Percentiles rank a stretch among this genome's conserved stretches.
Conservation (phyloP, 2,888 invertebrate species). For the Cabera pusaria region DNA sequence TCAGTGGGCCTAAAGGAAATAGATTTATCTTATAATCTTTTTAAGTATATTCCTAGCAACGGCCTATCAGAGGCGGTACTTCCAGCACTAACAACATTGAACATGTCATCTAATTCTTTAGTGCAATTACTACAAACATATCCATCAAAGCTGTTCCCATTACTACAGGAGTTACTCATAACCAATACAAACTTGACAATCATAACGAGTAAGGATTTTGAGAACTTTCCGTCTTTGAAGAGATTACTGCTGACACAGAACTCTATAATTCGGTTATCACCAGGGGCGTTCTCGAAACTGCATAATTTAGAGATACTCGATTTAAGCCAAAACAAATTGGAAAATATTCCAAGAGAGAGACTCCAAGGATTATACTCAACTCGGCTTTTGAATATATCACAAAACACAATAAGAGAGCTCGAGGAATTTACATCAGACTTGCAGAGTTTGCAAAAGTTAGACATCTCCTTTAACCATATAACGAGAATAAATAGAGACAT, state of each 20-base stretch:
- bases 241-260: conserved; percentile 89
- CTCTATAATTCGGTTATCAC: conserved; percentile 90
- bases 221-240: conserved; percentile 90
- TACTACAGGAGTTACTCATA: conserved; percentile 92
- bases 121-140: conserved; percentile 88
- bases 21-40: conserved; percentile 90
- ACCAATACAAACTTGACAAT: conserved; percentile 91
- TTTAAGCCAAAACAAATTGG: conserved; percentile 91
- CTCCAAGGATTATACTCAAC: conserved; percentile 90
- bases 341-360: conserved; percentile 92
- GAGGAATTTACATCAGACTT: conserved; percentile 92
- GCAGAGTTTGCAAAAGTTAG: conserved; percentile 89
- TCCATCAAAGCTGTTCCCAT: conserved; percentile 87
- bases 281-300: conserved; percentile 91
- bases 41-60: conserved; percentile 90
- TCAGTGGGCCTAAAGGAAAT: conserved; percentile 88
- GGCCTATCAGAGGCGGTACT: conserved; percentile 89
- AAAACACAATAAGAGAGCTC: conserved; percentile 90
- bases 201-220: conserved; percentile 93
- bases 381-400: conserved; percentile 90
- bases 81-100: conserved; percentile 88
- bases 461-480: conserved; percentile 92
- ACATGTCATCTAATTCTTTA: conserved; percentile 92
- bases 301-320: conserved; percentile 90
- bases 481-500: conserved; percentile 89